phyloP scores from a whole-genome alignment of 2,888 invertebrate species.

The Mactromeris polynyma region DNA sequence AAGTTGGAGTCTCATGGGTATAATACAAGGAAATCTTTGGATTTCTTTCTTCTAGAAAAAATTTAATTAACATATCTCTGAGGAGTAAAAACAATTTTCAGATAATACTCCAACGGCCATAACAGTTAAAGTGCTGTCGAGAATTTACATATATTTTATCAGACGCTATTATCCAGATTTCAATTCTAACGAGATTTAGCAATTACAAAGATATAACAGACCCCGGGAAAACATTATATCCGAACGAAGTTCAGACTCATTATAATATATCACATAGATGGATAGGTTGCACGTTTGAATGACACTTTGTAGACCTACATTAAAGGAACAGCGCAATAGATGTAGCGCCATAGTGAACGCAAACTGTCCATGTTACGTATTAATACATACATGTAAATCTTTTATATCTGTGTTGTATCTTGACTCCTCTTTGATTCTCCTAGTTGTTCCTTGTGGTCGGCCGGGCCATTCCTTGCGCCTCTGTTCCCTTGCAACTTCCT shows the following conservation, averaged over 20 bases:
- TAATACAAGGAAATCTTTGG: background rate
- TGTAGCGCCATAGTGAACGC: too few relatives aligned
- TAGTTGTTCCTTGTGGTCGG: too few relatives aligned
- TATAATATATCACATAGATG: background rate
- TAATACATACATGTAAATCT: too few relatives aligned
- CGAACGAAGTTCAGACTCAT: background rate
- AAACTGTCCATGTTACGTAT: too few relatives aligned
- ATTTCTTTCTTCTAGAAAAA: background rate
- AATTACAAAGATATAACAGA: background rate
- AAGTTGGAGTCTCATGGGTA: background rate
- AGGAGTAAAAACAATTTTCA: background rate
- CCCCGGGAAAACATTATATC: background rate
- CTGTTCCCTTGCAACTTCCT: too few relatives aligned
- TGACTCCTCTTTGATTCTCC: too few relatives aligned
- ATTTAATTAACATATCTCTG: background rate
- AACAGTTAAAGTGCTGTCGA: background rate
- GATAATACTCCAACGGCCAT: background rate
- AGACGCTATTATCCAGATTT: background rate
- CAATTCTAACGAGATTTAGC: background rate
- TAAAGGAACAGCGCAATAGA: too few relatives aligned
- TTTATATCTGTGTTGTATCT: too few relatives aligned
- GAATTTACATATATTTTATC: constrained; percentile 1
- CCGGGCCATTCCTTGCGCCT: too few relatives aligned
- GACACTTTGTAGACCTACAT: too few relatives aligned
- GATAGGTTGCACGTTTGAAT: background rate